Evolutionary conservation across 64 coral and sea anemone species (phyloP), one percentile per base, ranked within the genome.

Genomic region (Stichodactyla mertensii): DNA sequence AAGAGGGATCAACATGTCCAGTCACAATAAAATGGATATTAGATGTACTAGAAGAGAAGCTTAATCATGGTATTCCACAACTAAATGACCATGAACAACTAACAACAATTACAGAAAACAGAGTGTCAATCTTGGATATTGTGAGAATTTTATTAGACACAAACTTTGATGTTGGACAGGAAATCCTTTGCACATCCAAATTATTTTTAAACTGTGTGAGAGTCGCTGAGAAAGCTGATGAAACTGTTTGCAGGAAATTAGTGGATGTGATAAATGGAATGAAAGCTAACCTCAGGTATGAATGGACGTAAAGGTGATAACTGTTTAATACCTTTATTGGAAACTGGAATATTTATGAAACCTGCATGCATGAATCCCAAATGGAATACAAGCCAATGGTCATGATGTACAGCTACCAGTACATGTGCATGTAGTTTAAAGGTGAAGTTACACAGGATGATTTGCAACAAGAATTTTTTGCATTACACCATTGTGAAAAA

Each of bases 191-290:
- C 28, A 13, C 64, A 52, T 86, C 19, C 26, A 87, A 69, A 83
- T n/a, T 91, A 22, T 80, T 91, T 87, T 0, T 18, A 62, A 52
- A 79, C 1, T 87, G 84, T 64, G 57, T 91, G 60, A 54, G 9
- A 54, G 36, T 87, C 20, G 64, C 64, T 10, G 23, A 87, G 45
- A 18, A 12, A 26, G 71, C 84, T 81, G 85, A 70, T 28, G 19
- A 16, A 31, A 45, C 36, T 69, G 58, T 71, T 20, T 87, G 89
- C 71, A 60, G 53, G 19, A 91, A 91, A 82, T 62, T 91, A 10
- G 89, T 91, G 16, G 89, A 91, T 70, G 55, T 91, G 19, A 31
- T 91, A 16, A 79, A 83, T 71, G 85, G 86, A 83, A 82, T 87
- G 7, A 18, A 71, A 82, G 64, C 61, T 16, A 87, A 69, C 10